Evolutionary conservation across 1,140 invertebrate species (phyloP).

Genomic region (Neomicropteryx cornuta): DNA sequence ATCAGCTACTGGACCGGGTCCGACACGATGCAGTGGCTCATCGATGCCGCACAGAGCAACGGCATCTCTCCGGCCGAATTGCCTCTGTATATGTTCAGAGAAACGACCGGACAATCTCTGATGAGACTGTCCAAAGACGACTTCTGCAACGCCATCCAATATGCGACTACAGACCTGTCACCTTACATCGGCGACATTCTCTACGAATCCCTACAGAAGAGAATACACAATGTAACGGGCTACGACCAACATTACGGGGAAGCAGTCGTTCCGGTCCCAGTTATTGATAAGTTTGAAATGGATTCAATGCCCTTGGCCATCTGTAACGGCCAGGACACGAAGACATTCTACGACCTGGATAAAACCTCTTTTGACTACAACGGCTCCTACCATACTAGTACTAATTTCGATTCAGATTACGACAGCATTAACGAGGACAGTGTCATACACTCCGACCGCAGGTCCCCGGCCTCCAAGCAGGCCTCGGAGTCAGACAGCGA

Average conservation of each 20-base stretch:
- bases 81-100: constrained; percentile 33
- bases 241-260: constrained; percentile 23
- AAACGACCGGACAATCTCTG: constrained; percentile 35
- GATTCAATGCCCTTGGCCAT: no score
- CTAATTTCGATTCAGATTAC: no score
- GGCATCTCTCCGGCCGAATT: constrained; percentile 32
- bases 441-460: no score
- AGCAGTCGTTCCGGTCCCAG: constrained; percentile 20
- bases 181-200: constrained; percentile 31
- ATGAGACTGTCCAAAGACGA: constrained; percentile 33
- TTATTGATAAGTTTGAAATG: no score
- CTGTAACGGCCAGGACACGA: no score
- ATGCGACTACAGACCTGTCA: constrained; percentile 20
- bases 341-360: no score
- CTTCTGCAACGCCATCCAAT: constrained; percentile 31
- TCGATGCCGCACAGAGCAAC: constrained; percentile 31
- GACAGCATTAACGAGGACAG: no score
- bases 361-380: no score
- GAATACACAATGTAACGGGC: constrained; percentile 21
- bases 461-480: no score
- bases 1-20: constrained; percentile 41
- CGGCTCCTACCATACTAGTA: no score
- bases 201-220: constrained; percentile 33
- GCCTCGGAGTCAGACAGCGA: no score
- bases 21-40: constrained; percentile 44